Evolutionary conservation across 2,888 invertebrate species (phyloP), one percentile per base, ranked within the genome.

Genomic region (Chloroclystis v-ata): DNA sequence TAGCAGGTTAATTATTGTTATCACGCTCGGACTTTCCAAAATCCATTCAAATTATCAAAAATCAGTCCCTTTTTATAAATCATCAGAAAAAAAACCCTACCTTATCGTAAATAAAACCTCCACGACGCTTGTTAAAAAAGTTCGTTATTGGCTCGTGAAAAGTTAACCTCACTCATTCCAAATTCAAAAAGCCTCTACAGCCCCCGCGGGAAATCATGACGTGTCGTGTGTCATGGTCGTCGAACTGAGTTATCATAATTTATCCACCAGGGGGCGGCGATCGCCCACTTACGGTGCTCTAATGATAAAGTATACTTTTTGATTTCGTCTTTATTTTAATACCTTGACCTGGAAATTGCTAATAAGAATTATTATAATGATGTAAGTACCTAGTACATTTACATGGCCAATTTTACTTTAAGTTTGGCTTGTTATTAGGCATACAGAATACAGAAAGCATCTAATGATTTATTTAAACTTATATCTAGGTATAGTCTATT

Each of bases 141-240:
- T 20, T 20, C 5, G 2, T 4, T 20, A 20, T 20, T 8, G 8
- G 10, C 33, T 28, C n/a, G n/a, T n/a, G n/a, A 13, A 32, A 11
- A 20, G 20, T 20, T 20, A 8, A 26, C 26, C 26, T 26, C 13
- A 4, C 14, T 12, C 30, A 14, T 30, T 30, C 12, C 4, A 9
- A 3, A 14, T 30, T 30, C 14, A 30, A 30, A 30, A 14, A 30
- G 4, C 3, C 13, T 12, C 30, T 20, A 28, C 32, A 14, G 8
- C 26, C 4, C 43, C 35, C 30, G 1, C 11, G 48, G 48, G 48
- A 49, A 49, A 49, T 49, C 28, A 43, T 26, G 20, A 2, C 20
- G 30, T 12, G 37, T 14, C 38, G 13, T 20, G 24, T 24, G 24
- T 11, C 33, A 8, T 14, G 14, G 8, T 28, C 25, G 26, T 29